Evolutionary conservation across 2,888 invertebrate species (phyloP).

Genomic region (Phrixothrix hirtus): DNA sequence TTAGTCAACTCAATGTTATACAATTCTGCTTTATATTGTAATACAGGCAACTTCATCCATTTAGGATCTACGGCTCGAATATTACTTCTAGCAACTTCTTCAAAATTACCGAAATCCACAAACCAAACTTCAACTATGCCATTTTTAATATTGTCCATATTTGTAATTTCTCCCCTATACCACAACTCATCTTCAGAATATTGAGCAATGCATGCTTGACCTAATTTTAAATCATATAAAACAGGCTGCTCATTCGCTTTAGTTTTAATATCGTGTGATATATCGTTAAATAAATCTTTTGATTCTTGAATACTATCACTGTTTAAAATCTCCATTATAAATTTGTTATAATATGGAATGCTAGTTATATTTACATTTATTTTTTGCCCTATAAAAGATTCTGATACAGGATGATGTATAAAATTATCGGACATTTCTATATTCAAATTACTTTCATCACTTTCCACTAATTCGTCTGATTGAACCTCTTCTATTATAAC

Average conservation of each 20-base stretch:
- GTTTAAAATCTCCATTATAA: slow-evolving; percentile 37
- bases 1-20: slow-evolving; percentile 40
- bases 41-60: slow-evolving; percentile 60
- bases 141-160: slow-evolving; percentile 55
- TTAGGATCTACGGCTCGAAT: slow-evolving; percentile 59
- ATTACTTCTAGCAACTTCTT: slow-evolving; percentile 57
- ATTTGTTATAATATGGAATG: slow-evolving; percentile 40
- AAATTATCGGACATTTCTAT: background rate
- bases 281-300: slow-evolving; percentile 54
- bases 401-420: slow-evolving; percentile 48
- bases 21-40: slow-evolving; percentile 59
- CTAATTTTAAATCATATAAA: slow-evolving; percentile 56
- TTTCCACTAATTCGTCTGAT: background rate
- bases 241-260: slow-evolving; percentile 55
- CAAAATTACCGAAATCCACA: slow-evolving; percentile 76
- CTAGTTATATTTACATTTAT: slow-evolving; percentile 54
- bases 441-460: background rate
- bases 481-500: slow-evolving; percentile 50
- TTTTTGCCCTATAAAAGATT: slow-evolving; percentile 42
- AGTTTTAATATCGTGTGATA: slow-evolving; percentile 60
- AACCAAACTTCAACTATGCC: slow-evolving; percentile 64
- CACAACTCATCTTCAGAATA: slow-evolving; percentile 66
- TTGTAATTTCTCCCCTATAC: slow-evolving; percentile 71
- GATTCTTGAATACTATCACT: slow-evolving; percentile 47
- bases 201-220: slow-evolving; percentile 66